phyloP scores from a whole-genome alignment of 2,888 invertebrate species.

The Coelinius sp. region DNA sequence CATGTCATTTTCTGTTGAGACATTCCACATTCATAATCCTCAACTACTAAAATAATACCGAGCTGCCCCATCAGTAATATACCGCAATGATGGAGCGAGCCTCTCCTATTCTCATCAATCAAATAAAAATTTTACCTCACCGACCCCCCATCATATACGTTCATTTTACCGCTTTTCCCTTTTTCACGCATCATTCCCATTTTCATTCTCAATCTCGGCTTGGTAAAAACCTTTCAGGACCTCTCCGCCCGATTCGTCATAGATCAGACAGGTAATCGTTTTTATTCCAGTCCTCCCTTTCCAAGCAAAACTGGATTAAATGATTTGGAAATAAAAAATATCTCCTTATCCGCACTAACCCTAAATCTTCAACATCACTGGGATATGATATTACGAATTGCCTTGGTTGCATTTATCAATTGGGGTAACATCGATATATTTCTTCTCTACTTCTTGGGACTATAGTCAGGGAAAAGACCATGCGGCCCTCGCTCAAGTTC shows the following conservation, averaged over 20 bases:
- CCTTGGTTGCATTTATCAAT: constrained; percentile 1
- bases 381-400: constrained; percentile 9
- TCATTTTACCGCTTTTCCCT: constrained; percentile 1
- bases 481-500: constrained; percentile 25
- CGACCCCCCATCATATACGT: constrained; percentile 12
- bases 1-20: too few relatives aligned
- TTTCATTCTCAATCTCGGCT: constrained; percentile 16
- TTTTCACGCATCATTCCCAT: constrained; percentile 26
- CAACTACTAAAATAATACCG: background rate
- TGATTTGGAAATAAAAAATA: constrained; percentile 12
- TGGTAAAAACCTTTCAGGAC: background rate
- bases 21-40: background rate
- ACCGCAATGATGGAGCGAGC: background rate
- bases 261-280: constrained; percentile 23
- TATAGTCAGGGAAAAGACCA: constrained; percentile 20
- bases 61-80: background rate
- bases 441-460: background rate
- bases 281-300: background rate
- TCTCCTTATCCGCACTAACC: background rate
- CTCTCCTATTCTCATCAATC: constrained; percentile 11
- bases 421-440: background rate
- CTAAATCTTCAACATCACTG: background rate
- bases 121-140: background rate
- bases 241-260: constrained; percentile 16
- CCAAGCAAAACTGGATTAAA: constrained; percentile 9